Conservation (phyloP, 2,888 invertebrate genomes). For the Hanleya hanleyi region DNA sequence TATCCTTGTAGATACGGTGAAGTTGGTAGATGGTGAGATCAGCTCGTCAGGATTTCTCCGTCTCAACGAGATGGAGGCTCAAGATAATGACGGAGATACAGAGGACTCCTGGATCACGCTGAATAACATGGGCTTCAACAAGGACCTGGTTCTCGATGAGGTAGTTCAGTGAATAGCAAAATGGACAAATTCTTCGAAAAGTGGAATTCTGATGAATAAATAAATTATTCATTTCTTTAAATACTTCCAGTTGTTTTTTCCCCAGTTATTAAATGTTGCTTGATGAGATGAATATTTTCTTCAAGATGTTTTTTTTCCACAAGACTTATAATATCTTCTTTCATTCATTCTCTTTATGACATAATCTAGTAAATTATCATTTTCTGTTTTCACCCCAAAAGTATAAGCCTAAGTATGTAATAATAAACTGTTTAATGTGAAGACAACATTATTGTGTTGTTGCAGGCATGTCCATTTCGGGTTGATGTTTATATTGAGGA, state of each 20-base stretch:
- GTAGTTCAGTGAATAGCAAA: too few relatives aligned
- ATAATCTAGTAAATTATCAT: too few relatives aligned
- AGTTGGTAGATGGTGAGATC: slow-evolving; percentile 71
- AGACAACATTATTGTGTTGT: background rate
- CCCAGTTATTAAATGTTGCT: too few relatives aligned
- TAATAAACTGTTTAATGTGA: background rate
- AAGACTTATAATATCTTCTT: too few relatives aligned
- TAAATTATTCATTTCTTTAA: too few relatives aligned
- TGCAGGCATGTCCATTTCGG: slow-evolving; percentile 66
- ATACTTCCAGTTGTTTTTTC: too few relatives aligned
- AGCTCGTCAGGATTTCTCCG: slow-evolving; percentile 73
- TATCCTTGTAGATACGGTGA: slow-evolving; percentile 67
- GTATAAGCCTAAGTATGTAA: background rate
- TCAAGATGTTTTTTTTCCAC: too few relatives aligned
- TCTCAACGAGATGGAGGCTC: slow-evolving; percentile 75
- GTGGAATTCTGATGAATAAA: too few relatives aligned
- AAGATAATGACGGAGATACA: slow-evolving; percentile 72
- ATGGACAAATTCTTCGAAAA: too few relatives aligned
- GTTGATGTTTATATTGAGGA: slow-evolving; percentile 65
- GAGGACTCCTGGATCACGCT: slow-evolving; percentile 74
- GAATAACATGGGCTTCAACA: slow-evolving; percentile 72
- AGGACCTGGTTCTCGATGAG: slow-evolving; percentile 69
- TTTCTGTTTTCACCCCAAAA: background rate
- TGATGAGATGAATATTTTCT: too few relatives aligned
- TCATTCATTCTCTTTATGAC: too few relatives aligned